phyloP scores from a whole-genome alignment of 2,888 invertebrate species.

The Argyresthia albistria region DNA sequence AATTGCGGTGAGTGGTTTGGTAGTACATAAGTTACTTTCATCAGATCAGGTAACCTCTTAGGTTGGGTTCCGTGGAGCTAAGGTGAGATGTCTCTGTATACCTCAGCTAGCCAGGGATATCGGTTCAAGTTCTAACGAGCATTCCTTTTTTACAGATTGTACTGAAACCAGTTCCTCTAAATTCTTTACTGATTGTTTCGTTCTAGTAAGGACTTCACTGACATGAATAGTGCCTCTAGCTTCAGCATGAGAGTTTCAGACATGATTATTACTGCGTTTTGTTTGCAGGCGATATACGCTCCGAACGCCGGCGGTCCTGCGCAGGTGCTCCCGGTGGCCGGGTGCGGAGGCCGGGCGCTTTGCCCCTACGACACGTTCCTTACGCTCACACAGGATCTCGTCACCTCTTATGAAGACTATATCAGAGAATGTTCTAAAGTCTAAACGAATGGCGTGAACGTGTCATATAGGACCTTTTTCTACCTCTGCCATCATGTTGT shows the following conservation, averaged over 20 bases:
- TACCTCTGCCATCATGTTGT: too few species aligned
- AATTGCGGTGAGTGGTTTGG: conserved; percentile 61
- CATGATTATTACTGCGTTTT: background rate
- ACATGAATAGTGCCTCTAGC: background rate
- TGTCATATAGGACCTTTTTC: too few species aligned
- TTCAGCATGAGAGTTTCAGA: background rate
- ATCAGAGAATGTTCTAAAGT: too few species aligned
- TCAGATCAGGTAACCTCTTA: too few species aligned
- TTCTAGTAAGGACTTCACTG: background rate
- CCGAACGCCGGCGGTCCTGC: conserved; percentile 45
- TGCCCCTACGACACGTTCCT: conserved; percentile 66
- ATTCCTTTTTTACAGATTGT: too few species aligned
- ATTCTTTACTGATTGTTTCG: too few species aligned
- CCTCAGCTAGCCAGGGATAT: too few species aligned
- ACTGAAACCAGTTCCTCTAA: too few species aligned
- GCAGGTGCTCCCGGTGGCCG: conserved; percentile 43
- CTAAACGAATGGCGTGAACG: background rate
- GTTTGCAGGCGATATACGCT: conserved; percentile 57
- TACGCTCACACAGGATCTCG: conserved; percentile 34
- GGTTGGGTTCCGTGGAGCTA: too few species aligned
- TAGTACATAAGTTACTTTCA: too few species aligned
- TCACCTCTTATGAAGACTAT: conserved; percentile 30
- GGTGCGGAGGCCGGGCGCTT: conserved; percentile 44
- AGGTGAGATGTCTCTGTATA: too few species aligned
- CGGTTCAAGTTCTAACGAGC: too few species aligned